Percentiles rank a stretch among this genome's conserved stretches.
These are phyloP conservation scores for Zophobas atratus DNA, from an alignment of 1,140 invertebrate species.

Conservation along the genomic window DNA sequence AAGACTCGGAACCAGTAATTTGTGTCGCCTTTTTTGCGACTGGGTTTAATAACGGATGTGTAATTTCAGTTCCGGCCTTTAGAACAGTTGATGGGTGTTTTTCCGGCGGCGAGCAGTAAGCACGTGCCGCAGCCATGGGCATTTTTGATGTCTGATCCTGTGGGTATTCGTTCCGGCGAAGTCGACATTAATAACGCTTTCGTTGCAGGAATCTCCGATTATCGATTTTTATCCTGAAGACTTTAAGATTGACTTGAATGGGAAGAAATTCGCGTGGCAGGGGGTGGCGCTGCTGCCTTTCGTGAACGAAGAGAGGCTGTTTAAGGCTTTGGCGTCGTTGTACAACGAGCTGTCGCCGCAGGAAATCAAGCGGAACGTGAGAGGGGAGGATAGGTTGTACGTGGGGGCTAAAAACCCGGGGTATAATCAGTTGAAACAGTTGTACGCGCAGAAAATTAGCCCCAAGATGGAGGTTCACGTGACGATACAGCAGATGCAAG, in stretches of 20 bases:
- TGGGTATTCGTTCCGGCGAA: conserved; percentile 69
- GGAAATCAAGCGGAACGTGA: conserved; percentile 83
- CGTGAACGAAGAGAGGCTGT: conserved; percentile 94
- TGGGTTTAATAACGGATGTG: background rate
- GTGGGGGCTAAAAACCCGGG: conserved; percentile 79
- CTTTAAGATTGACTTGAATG: conserved; percentile 99
- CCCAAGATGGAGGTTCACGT: conserved; percentile 71
- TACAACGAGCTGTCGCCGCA: conserved; percentile 85
- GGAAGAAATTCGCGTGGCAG: conserved; percentile 99
- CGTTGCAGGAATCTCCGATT: conserved; percentile 87
- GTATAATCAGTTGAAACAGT: conserved; percentile 78
- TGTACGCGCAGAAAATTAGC: conserved; percentile 76
- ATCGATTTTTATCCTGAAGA: conserved; percentile 99
- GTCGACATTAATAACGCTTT: conserved; percentile 23
- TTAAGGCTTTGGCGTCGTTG: conserved; percentile 87
- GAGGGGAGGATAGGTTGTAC: conserved; percentile 88
- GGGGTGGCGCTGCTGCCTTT: conserved; percentile 98
- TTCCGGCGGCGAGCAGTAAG: conserved; percentile 95
- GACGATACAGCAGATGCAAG: conserved; percentile 81
- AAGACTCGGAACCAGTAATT: conserved; percentile 87
- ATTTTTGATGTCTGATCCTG: conserved; percentile 93
- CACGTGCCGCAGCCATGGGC: conserved; percentile 96
- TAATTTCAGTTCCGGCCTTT: conserved; percentile 90
- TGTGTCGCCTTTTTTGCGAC: conserved; percentile 11
- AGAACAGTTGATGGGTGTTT: conserved; percentile 99